Evolutionary conservation across 2,113 vertebrate genomes (phyloP).

Genomic region (Eulacestoma nigropectus): DNA sequence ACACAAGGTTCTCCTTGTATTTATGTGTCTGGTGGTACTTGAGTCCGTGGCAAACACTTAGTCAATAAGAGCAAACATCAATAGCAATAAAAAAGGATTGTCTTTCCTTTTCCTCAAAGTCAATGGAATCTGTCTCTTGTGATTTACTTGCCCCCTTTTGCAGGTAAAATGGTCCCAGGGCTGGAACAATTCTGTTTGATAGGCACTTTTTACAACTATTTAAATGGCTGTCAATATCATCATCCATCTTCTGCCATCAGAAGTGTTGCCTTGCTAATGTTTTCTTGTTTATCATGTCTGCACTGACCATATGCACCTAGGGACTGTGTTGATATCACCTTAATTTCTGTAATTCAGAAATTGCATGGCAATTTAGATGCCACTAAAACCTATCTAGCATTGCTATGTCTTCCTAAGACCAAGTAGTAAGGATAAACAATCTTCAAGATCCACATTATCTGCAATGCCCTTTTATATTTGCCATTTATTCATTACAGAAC

Average conservation of each 20-base stretch:
- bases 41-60: constrained; percentile 49
- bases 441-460: neutral
- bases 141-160: constrained; percentile 54
- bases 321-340: neutral
- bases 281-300: neutral
- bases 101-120: constrained; percentile 52
- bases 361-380: neutral
- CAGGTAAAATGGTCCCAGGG: constrained; percentile 34
- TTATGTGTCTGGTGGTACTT: constrained; percentile 50
- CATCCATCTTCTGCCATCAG: neutral
- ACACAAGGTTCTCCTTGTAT: constrained; percentile 58
- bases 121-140: constrained; percentile 57
- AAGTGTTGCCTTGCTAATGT: neutral
- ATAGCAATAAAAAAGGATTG: constrained; percentile 67
- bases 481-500: neutral
- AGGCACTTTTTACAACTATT: constrained; percentile 42
- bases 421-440: neutral
- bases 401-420: neutral
- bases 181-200: constrained; percentile 38
- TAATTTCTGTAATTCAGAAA: neutral
- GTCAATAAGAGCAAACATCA: constrained; percentile 66
- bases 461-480: neutral
- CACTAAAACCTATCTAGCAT: neutral
- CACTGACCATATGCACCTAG: neutral
- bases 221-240: constrained; percentile 40